Evolutionary conservation across 2,888 invertebrate species (phyloP), one percentile per base, ranked within the genome.

Genomic region (Drosophila hamatofila): DNA sequence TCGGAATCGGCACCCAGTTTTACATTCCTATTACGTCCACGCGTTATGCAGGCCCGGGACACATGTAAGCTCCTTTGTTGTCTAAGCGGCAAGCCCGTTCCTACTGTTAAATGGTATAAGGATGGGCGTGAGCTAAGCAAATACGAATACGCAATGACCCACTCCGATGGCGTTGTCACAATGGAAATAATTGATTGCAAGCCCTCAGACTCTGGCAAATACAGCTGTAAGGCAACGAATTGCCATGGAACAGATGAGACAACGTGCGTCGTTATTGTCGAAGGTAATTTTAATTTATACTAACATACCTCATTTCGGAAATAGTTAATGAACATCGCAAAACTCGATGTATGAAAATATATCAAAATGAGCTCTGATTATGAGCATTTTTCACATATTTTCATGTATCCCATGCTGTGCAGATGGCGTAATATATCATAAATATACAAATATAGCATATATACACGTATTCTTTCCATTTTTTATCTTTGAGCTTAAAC

Each of bases 51-150:
- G 94, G 95, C 95, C 90, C 96, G 98, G 79, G 97, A 97, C 92
- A 98, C 98, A 68, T 99, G 99, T 94, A 99, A 99, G 94, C 95
- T 99, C 78, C 95, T 99, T 52, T 99, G 99, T 93, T 98, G 99
- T 91, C 95, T 99, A 72, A 97, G 97, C 89, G 99, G 99, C 75
- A 97, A 97, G 92, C 99, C 99, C 69, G 95, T 96, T 88, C 99
- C 99, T 21, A 97, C 97, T 37, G 98, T 99, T 75, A 96, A 96
- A 93, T 96, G 96, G 96, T 96, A 93, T 94, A 99, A 99, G 93
- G 98, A 99, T 91, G 97, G 96, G 78, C 95, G 96, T 54, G 99
- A 99, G 93, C 94, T 99, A 33, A 96, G 96, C 65, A 97, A 97
- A 92, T 96, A 96, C 91, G 97, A 98, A 88, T 98, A 97, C 93